phyloP scores from a whole-genome alignment of 2,888 invertebrate species.

The Rhynchonema sp. region DNA sequence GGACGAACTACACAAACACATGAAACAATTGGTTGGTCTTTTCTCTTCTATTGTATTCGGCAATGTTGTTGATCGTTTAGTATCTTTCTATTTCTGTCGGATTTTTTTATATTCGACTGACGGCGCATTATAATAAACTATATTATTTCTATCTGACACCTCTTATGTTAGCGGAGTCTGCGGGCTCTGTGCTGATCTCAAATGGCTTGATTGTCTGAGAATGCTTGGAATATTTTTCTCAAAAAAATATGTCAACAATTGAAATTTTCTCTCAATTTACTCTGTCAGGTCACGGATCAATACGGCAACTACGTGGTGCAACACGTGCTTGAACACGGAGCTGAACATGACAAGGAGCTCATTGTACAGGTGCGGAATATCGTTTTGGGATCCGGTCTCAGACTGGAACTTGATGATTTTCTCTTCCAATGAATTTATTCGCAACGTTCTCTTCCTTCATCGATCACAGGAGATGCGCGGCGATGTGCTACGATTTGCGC shows the following conservation, averaged over 20 bases:
- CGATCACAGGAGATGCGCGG: constrained; percentile 22
- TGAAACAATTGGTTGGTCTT: constrained; percentile 42
- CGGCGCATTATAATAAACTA: too few relatives aligned
- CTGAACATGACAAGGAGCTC: constrained; percentile 82
- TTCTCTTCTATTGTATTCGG: too few relatives aligned
- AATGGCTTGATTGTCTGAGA: too few relatives aligned
- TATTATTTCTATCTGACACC: too few relatives aligned
- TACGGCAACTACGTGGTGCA: constrained; percentile 98
- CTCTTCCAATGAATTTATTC: not conserved
- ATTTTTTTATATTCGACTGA: too few relatives aligned
- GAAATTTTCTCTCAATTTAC: not conserved
- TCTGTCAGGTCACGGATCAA: constrained; percentile 48
- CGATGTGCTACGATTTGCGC: constrained; percentile 66
- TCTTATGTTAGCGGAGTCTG: too few relatives aligned
- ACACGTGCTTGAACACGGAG: constrained; percentile 90
- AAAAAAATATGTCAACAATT: not conserved
- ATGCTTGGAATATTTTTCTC: too few relatives aligned
- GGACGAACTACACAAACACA: constrained; percentile 77
- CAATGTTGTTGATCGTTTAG: too few relatives aligned
- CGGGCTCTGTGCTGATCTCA: too few relatives aligned
- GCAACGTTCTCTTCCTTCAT: too few relatives aligned
- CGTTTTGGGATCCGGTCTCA: not conserved
- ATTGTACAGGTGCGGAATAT: constrained; percentile 62
- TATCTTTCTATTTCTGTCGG: too few relatives aligned
- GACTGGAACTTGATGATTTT: not conserved